These are phyloP conservation scores for Lasioglossum leucozonium DNA, from an alignment of 2,888 invertebrate genomes.

Conservation along the genomic window DNA sequence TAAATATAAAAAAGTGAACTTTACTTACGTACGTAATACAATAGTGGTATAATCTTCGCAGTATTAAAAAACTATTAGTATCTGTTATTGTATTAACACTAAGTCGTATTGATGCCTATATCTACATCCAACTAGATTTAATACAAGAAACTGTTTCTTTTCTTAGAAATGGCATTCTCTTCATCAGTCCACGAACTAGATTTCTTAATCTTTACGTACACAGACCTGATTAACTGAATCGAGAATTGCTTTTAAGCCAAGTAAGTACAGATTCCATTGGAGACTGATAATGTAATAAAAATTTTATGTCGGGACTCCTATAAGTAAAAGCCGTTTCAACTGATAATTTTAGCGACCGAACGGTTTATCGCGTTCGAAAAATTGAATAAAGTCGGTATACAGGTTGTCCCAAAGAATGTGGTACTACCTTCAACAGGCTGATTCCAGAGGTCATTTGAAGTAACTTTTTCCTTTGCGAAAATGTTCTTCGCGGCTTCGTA, in stretches of 20 bases:
- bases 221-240: neutral
- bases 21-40: neutral
- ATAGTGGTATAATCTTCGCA: neutral
- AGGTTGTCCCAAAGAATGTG: too few relatives aligned
- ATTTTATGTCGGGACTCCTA: neutral
- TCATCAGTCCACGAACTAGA: neutral
- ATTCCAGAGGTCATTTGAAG: too few relatives aligned
- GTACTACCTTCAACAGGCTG: too few relatives aligned
- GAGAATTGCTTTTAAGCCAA: conserved; percentile 11
- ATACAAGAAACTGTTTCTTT: neutral
- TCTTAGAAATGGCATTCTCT: too few relatives aligned
- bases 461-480: too few relatives aligned
- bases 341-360: neutral
- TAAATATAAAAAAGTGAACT: neutral
- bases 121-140: neutral
- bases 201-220: neutral
- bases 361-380: neutral
- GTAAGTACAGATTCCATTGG: neutral
- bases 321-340: neutral
- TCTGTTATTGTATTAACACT: neutral
- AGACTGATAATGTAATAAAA: conserved; percentile 2
- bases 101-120: neutral
- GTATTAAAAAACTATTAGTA: neutral
- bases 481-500: too few relatives aligned
- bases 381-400: too few relatives aligned